Percentiles rank a stretch among this genome's conserved stretches.
Conservation (phyloP, 2,797 vertebrate species). For the Cyclopterus lumpus region DNA sequence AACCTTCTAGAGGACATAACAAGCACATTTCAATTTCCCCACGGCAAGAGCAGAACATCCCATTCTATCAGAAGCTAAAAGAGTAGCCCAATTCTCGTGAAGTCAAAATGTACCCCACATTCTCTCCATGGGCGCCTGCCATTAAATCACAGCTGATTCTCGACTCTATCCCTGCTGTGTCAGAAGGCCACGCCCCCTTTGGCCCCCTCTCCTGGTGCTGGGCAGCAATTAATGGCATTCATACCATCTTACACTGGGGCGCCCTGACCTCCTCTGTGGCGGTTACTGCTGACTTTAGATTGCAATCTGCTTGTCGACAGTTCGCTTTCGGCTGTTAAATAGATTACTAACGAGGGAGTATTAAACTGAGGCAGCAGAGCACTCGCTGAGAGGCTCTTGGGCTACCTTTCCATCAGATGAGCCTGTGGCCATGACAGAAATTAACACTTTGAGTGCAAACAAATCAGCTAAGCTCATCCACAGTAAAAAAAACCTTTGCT, state of each 20-base stretch:
- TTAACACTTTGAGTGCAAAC: constrained; percentile 44
- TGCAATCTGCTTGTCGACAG: constrained; percentile 34
- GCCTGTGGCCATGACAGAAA: constrained; percentile 38
- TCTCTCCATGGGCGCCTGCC: constrained; percentile 3
- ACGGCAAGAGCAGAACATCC: constrained; percentile 50
- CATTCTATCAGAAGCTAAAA: constrained; percentile 32
- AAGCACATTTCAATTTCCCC: constrained; percentile 32
- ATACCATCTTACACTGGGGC: constrained; percentile 41
- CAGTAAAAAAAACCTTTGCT: constrained; percentile 26
- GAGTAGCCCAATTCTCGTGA: constrained; percentile 20
- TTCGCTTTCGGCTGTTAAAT: constrained; percentile 47
- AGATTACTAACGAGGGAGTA: constrained; percentile 46
- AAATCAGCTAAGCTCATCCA: constrained; percentile 46
- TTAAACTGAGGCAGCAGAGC: constrained; percentile 29
- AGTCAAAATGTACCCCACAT: constrained; percentile 33
- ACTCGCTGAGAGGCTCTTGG: constrained; percentile 10
- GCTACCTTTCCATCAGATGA: constrained; percentile 43
- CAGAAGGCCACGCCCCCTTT: constrained; percentile 25
- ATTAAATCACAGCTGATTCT: constrained; percentile 49
- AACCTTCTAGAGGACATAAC: constrained; percentile 19
- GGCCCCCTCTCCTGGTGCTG: constrained; percentile 17
- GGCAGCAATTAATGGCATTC: constrained; percentile 52
- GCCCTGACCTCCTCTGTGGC: constrained; percentile 57
- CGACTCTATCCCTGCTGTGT: constrained; percentile 17
- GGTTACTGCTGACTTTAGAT: constrained; percentile 45